A percentile compares a stretch with the other conserved stretches of the same genome.
Evolutionary conservation across 2,888 invertebrate genomes (phyloP).

Genomic region (Rhagonycha lutea): DNA sequence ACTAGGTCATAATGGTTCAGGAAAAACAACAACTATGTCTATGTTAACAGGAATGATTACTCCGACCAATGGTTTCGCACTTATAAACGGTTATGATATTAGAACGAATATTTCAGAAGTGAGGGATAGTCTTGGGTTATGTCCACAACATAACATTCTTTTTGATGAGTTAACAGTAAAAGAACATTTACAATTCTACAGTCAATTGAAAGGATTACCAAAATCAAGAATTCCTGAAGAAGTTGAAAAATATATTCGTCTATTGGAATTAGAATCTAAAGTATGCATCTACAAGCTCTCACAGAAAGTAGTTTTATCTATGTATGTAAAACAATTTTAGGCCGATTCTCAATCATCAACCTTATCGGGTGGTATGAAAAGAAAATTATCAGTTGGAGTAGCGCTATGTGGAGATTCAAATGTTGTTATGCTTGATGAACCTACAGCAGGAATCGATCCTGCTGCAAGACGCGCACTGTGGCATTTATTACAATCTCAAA

Average conservation of each 20-base stretch:
- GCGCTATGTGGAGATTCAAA: conserved; percentile 77
- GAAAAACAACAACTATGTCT: conserved; percentile 92
- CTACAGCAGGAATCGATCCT: conserved; percentile 87
- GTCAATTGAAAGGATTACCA: conserved; percentile 69
- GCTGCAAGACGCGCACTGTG: conserved; percentile 82
- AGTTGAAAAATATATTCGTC: conserved; percentile 65
- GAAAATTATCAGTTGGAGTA: conserved; percentile 75
- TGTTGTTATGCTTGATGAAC: conserved; percentile 74
- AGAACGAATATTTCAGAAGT: conserved; percentile 65
- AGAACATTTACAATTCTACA: conserved; percentile 84
- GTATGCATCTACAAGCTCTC: conserved; percentile 42
- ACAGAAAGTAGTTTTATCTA: background rate
- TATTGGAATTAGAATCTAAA: conserved; percentile 71
- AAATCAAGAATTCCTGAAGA: conserved; percentile 62
- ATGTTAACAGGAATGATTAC: conserved; percentile 84
- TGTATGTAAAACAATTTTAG: conserved; percentile 47
- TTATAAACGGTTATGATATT: conserved; percentile 73
- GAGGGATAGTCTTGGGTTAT: conserved; percentile 74
- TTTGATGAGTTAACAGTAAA: conserved; percentile 81
- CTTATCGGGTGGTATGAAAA: conserved; percentile 78
- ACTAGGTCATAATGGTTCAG: conserved; percentile 84
- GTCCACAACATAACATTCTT: conserved; percentile 85
- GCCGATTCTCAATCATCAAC: conserved; percentile 60
- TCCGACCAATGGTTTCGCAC: conserved; percentile 70
- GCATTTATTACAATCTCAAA: conserved; percentile 77